phyloP scores from a whole-genome alignment of 2,888 invertebrate species.

The Patella pellucida region DNA sequence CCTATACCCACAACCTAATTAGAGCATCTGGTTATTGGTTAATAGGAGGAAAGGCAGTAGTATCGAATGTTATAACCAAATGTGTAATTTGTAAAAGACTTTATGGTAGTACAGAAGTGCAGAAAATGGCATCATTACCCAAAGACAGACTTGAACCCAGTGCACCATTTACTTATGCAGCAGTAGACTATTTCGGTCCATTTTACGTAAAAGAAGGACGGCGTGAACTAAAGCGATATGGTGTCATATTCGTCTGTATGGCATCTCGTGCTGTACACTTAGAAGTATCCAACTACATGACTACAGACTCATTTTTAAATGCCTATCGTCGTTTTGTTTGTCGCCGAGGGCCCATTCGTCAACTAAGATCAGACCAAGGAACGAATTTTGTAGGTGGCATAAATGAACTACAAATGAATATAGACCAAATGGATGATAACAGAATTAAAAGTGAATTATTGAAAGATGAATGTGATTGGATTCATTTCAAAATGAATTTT shows the following conservation, averaged over 20 bases:
- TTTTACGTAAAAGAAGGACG: slow-evolving; percentile 49
- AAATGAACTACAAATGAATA: slow-evolving; percentile 7
- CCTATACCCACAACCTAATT: not conserved
- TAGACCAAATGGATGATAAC: slow-evolving; percentile 5
- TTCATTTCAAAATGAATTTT: slow-evolving; percentile 15
- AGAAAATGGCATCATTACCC: slow-evolving; percentile 28
- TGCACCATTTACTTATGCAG: slow-evolving; percentile 25
- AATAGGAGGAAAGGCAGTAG: not conserved
- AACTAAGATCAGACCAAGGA: slow-evolving; percentile 36
- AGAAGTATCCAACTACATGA: slow-evolving; percentile 41
- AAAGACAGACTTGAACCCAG: slow-evolving; percentile 14
- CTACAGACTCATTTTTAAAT: slow-evolving; percentile 45
- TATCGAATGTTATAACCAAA: not conserved
- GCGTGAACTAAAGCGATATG: slow-evolving; percentile 56
- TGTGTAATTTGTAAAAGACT: slow-evolving; percentile 5
- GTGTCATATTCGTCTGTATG: slow-evolving; percentile 57
- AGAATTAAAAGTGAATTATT: not conserved
- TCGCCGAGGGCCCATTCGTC: slow-evolving; percentile 36
- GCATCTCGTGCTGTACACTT: slow-evolving; percentile 57
- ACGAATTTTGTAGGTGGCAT: slow-evolving; percentile 41
- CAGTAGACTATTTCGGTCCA: slow-evolving; percentile 25
- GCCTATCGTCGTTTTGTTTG: slow-evolving; percentile 13
- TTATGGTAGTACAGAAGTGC: not conserved
- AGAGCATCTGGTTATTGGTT: not conserved
- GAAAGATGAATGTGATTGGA: slow-evolving; percentile 10